Evolutionary conservation across 2,113 vertebrate species (phyloP), one percentile per base, ranked within the genome.

Genomic region (Trematomus loennbergii): DNA sequence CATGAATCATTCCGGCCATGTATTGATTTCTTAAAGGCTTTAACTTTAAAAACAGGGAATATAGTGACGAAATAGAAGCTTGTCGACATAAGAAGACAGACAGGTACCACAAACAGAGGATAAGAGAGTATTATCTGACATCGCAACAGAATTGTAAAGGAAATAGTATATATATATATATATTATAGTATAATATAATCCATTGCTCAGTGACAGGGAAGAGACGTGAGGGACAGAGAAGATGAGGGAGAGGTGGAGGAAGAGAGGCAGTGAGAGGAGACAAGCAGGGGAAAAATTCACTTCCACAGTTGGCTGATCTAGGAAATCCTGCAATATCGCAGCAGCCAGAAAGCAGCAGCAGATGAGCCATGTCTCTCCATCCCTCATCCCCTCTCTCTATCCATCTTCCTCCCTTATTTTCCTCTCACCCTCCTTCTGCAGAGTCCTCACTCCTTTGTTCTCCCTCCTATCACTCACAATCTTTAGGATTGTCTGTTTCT

Each of bases 281-380:
- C 84, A 89, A 86, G 88, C 67, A 54, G 72, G 72, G 91, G 89
- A 89, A 92, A 91, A 92, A 92, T 91, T 93, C 91, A 88, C 91
- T 93, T 89, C 91, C 87, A 93, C 92, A 93, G 87, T 90, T 88
- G 93, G 90, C 91, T 93, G 87, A 86, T 90, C 89, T 85, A 92
- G 92, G 93, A 94, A 93, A 94, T 94, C 92, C 92, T 90, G 88
- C 91, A 94, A 93, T 93, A 82, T 93, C 80, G 49, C 80, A 64
- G 70, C 87, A 80, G 89, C 83, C 81, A 81, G 84, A 80, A 84
- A 92, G 84, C 79, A 89, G 91, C 79, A 87, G 89, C 90, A 93
- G 91, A 92, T 93, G 91, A 93, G 91, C 91, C 91, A 82, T 93
- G 92, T 86, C 92, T 90, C 74, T 87, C 83, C 81, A 82, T 91